Conservation (phyloP, 2,113 vertebrate species). For the Phainopepla nitens region DNA sequence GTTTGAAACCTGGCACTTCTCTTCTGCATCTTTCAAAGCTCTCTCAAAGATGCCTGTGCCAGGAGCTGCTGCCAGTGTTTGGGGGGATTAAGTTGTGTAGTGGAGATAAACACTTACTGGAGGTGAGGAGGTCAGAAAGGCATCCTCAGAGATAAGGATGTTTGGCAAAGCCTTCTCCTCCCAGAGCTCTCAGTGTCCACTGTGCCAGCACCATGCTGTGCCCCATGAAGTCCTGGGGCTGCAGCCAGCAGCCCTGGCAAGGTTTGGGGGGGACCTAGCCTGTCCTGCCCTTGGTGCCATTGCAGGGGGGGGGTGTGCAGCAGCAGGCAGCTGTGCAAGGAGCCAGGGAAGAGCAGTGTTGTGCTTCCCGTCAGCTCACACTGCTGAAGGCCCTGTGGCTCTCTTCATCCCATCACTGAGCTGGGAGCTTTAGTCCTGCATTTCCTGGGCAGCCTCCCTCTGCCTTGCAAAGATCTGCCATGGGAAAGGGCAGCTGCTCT, state of each 20-base stretch:
- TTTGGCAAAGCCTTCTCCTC: neutral
- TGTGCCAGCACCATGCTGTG: neutral
- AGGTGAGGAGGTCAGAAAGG: neutral
- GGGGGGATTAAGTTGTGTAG: neutral
- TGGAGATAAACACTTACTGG: neutral
- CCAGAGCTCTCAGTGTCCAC: neutral
- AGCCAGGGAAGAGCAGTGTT: neutral
- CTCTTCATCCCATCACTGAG: neutral
- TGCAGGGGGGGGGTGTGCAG: neutral
- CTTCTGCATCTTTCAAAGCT: neutral
- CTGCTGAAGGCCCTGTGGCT: neutral
- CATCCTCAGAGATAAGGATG: neutral
- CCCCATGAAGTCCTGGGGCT: neutral
- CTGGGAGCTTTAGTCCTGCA: neutral
- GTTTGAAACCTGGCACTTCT: neutral
- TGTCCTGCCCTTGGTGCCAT: neutral
- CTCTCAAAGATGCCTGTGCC: neutral
- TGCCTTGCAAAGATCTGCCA: neutral
- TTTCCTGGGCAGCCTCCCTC: neutral
- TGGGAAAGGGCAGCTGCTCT: neutral
- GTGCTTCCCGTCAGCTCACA: fast-evolving
- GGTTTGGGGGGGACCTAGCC: neutral
- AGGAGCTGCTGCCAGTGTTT: neutral
- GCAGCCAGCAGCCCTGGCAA: neutral
- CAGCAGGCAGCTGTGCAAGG: fast-evolving